A percentile compares a stretch with the other conserved stretches of the same genome.
Evolutionary conservation across 2,113 vertebrate genomes (phyloP).

Genomic region (Corynorhinus townsendii): DNA sequence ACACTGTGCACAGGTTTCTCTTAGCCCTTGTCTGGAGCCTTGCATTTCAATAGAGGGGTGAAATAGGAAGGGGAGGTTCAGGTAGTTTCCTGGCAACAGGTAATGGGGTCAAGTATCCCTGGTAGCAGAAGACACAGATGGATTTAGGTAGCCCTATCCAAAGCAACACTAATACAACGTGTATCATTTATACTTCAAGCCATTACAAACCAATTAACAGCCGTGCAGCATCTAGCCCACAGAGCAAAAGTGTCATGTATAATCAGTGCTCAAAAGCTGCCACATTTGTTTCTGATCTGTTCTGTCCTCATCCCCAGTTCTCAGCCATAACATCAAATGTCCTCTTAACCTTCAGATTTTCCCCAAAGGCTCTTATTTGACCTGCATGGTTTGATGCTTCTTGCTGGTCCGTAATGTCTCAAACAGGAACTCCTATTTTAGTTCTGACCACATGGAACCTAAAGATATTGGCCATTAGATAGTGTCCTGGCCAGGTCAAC

Average conservation of each 20-base stretch:
- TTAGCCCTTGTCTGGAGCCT: neutral
- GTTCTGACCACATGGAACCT: neutral
- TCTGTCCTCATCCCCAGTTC: neutral
- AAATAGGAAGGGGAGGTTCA: neutral
- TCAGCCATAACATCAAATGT: neutral
- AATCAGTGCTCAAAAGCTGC: neutral
- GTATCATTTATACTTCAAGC: neutral
- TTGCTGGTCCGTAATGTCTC: neutral
- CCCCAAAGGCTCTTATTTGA: neutral
- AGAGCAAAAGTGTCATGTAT: neutral
- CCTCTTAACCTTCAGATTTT: neutral
- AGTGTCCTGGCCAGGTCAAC: neutral
- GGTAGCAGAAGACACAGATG: neutral
- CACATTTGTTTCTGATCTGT: neutral
- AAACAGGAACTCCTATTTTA: neutral
- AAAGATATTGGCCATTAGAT: neutral
- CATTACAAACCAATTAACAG: neutral
- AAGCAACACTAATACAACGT: neutral
- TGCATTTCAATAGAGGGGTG: neutral
- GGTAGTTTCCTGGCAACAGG: slow-evolving; percentile 7
- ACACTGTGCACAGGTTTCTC: neutral
- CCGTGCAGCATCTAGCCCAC: neutral
- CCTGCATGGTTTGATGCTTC: neutral
- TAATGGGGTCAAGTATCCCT: neutral
- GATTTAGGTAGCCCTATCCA: neutral